phyloP scores from a whole-genome alignment of 1,140 invertebrate species.

The Stegodyphus dumicola region DNA sequence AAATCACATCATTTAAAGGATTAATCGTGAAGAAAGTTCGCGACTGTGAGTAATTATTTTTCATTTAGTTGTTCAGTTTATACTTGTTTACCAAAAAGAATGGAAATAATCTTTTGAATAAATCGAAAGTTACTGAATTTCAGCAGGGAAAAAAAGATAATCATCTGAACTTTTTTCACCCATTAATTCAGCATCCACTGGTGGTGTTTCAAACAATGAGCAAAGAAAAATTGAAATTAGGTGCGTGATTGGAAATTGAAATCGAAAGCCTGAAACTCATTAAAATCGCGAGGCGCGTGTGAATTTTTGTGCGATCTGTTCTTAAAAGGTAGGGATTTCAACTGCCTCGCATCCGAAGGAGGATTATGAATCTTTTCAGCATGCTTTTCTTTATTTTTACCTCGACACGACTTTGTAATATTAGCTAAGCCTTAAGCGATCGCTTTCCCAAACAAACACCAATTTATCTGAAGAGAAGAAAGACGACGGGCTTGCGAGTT shows the following conservation, averaged over 20 bases:
- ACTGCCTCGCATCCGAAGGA: slow-evolving; percentile 14
- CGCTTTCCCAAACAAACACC: slow-evolving; percentile 43
- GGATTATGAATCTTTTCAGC: slow-evolving; percentile 54
- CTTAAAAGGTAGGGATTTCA: slow-evolving; percentile 20
- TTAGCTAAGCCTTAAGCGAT: slow-evolving; percentile 47
- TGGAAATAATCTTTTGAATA: too few species aligned
- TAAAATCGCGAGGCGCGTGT: slow-evolving; percentile 14
- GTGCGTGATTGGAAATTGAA: slow-evolving; percentile 53
- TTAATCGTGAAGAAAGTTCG: too few species aligned
- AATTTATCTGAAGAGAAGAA: slow-evolving; percentile 40
- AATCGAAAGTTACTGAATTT: too few species aligned
- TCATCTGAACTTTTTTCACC: too few species aligned
- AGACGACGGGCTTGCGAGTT: slow-evolving; percentile 15
- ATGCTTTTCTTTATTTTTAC: slow-evolving; percentile 3
- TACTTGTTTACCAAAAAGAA: too few species aligned
- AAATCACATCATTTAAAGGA: too few species aligned
- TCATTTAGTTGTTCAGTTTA: too few species aligned
- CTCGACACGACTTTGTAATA: background rate
- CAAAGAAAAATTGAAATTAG: slow-evolving; percentile 40
- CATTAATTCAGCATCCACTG: too few species aligned
- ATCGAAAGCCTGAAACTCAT: slow-evolving; percentile 37
- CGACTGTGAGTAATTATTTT: too few species aligned
- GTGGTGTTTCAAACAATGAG: background rate
- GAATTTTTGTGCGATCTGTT: background rate
- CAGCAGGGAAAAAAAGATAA: too few species aligned